These are phyloP conservation scores for Xiphorhynchus elegans DNA, from an alignment of 2,113 vertebrate species.

Conservation along the genomic window DNA sequence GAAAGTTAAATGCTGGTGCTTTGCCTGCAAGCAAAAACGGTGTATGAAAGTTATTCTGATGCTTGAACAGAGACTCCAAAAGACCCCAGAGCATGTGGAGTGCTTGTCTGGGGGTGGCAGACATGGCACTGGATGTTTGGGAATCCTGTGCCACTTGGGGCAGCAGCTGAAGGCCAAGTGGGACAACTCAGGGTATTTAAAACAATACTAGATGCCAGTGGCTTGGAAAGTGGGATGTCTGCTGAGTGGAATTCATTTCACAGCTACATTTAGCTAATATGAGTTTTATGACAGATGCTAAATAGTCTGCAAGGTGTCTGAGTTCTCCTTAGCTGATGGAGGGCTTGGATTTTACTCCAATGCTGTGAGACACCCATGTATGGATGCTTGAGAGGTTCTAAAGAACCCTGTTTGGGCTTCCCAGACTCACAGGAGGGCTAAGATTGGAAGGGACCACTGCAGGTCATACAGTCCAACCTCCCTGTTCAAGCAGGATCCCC, in stretches of 20 bases:
- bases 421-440: neutral
- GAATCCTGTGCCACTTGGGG: neutral
- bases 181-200: neutral
- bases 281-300: neutral
- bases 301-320: neutral
- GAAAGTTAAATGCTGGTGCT: neutral
- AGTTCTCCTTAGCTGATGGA: neutral
- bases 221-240: neutral
- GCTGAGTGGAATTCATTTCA: neutral
- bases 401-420: neutral
- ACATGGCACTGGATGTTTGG: accelerated
- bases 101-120: neutral
- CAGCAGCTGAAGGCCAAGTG: neutral
- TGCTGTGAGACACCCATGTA: neutral
- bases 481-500: neutral
- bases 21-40: neutral
- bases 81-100: neutral
- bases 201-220: neutral
- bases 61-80: neutral
- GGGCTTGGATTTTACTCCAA: neutral
- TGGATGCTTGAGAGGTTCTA: neutral
- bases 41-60: neutral
- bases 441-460: neutral
- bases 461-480: neutral
- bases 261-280: neutral